Base-by-base conservation (phyloP, 2,113 vertebrate species). In the Forbesichthys agassizii region DNA sequence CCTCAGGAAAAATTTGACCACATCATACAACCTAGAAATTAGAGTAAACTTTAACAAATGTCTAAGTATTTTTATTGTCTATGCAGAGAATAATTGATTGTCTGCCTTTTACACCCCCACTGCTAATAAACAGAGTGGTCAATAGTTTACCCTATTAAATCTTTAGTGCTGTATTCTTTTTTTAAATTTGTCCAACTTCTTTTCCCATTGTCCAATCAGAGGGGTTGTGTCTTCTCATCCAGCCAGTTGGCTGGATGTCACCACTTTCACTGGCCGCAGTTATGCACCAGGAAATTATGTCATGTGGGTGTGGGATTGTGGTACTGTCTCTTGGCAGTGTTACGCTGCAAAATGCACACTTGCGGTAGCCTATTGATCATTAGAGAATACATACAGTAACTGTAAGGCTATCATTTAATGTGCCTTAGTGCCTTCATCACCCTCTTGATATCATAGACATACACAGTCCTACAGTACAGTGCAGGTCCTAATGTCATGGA, bases 281-380 rank as follows among this genome's bases (percentile, higher is more conserved):
- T 83, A 65, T 73, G 59, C 12, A 1, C 54, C 18, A 66, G 69
- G 77, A 88, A 76, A 82, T 83, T 3, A 89, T 80, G 78, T 86
- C 73, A 86, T 13, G 59, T 36, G 69, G 80, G 76, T 74, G 82
- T 82, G 77, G 68, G 61, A 16, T 70, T 65, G 53, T 71, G 61
- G 61, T 14, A 49, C 6, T 11, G 56, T 72, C 62, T 46, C 61
- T 64, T 84, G 81, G 71, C 82, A 80, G 69, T 48, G 65, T 66
- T 46, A 52, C 49, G 11, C 13, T 52, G 11, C 49, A 11, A 11
- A 11, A 52, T 52, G 10, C 9, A 51, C 49, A 51, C 49, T 14
- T 51, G 13, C 4, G 49, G 49, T 51, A 51, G 36, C 7, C 36
- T 52, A 11, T 52, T 12, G 10, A 52, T 52, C 9, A 12, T 11